Conservation (phyloP, 2,113 vertebrate genomes). For the Centropristis striata region DNA sequence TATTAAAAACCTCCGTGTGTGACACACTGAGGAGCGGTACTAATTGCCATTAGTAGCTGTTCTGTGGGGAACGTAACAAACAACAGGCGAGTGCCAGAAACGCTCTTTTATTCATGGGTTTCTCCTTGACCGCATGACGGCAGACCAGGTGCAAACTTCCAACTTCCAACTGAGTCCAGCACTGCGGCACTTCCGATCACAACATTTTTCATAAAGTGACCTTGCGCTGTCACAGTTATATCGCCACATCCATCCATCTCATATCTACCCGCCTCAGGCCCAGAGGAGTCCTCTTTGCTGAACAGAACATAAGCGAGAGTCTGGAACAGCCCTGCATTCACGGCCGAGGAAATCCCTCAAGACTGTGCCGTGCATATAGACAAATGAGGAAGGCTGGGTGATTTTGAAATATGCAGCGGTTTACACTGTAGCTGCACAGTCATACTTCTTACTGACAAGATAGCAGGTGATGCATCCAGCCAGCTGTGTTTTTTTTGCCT, state of each 20-base stretch:
- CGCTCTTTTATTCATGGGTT: not conserved
- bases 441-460: constrained; percentile 56
- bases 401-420: constrained; percentile 57
- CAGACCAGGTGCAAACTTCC: not conserved
- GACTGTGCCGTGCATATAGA: constrained; percentile 46
- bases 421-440: constrained; percentile 44
- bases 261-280: constrained; percentile 15
- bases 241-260: constrained; percentile 47
- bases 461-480: constrained; percentile 48
- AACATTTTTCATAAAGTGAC: constrained; percentile 57
- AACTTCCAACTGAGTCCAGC: constrained; percentile 4
- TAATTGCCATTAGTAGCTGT: not conserved
- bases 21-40: not conserved
- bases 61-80: not conserved
- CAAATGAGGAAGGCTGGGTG: constrained; percentile 23
- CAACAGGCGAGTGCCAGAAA: not conserved
- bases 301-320: constrained; percentile 31
- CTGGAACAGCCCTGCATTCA: constrained; percentile 43
- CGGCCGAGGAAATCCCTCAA: constrained; percentile 60
- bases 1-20: not conserved
- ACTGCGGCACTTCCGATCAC: not conserved
- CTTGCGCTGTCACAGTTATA: constrained; percentile 48
- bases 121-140: not conserved
- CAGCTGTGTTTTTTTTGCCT: constrained; percentile 13
- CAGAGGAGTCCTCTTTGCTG: constrained; percentile 26